Evolutionary conservation across 2,888 invertebrate genomes (phyloP), one percentile per base, ranked within the genome.

Genomic region (Bimastos eiseni): DNA sequence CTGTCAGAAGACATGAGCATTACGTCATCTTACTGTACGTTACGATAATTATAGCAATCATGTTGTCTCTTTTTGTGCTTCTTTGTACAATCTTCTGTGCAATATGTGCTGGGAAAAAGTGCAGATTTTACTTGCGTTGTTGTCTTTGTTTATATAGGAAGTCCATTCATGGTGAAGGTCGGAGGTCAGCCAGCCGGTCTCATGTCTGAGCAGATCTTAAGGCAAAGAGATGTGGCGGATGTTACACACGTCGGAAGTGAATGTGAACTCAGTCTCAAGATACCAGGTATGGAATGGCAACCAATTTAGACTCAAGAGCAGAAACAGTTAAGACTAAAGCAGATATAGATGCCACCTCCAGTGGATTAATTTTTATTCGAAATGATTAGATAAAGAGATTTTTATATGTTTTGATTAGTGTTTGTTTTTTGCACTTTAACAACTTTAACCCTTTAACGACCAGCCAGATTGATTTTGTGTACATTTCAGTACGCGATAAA

Each of bases 191-290:
- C 94, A 0, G 94, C 94, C 11, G 94, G 94, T 15, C 93, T 94
- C 88, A 91, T 93, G 55, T 92, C 94, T 21, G 94, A 94, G 91
- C 94, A 94, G 0, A 91, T 94, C 33, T 91, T 92, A 36, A 93
- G 93, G 89, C 92, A 93, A 24, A 96, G 98, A 55, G 98, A 98
- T 94, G 97, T 97, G 0, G 98, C 98, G 0, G 98, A 98, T 0
- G 96, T 98, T n/a, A 98, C 98, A 0, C 98, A 98, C 95, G 98
- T 98, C 83, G 98, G 98, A 92, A 98, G 97, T 93, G 97, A 98
- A 95, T 98, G 98, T 96, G 98, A 98, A 94, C 96, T 98, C 91
- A 98, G 98, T 6, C 98, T 95, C 34, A 93, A 94, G 92, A 94
- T 95, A 88, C 94, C 95, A 92, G 95, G 95, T 95, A 86, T 21